phyloP scores from a whole-genome alignment of 2,113 vertebrate genomes.

The Carlito syrichta region DNA sequence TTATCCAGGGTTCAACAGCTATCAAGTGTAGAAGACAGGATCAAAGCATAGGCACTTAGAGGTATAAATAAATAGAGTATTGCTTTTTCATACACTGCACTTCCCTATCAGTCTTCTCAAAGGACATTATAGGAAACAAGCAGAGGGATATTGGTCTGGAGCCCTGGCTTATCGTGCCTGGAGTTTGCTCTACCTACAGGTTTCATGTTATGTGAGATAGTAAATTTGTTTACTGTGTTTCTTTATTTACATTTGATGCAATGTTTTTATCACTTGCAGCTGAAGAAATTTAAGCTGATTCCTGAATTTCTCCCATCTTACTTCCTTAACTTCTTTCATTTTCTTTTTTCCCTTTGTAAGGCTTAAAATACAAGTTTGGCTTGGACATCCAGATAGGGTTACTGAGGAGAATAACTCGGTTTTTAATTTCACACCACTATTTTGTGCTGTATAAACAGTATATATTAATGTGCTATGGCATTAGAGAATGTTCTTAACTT shows the following conservation, averaged over 20 bases:
- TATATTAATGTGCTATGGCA: not conserved
- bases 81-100: not conserved
- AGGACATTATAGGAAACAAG: not conserved
- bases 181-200: not conserved
- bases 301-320: not conserved
- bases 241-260: not conserved
- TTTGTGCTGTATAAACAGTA: not conserved
- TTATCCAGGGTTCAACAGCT: not conserved
- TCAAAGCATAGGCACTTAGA: not conserved
- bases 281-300: not conserved
- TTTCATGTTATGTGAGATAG: not conserved
- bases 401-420: not conserved
- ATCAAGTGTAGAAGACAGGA: not conserved
- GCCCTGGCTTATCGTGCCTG: not conserved
- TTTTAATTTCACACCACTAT: not conserved
- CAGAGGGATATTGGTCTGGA: not conserved
- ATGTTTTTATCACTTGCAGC: not conserved
- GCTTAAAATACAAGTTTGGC: not conserved
- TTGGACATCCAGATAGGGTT: not conserved
- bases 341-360: not conserved
- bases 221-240: not conserved
- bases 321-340: not conserved
- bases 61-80: not conserved
- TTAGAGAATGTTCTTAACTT: not conserved
- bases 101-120: not conserved